Evolutionary conservation across 1,140 invertebrate genomes (phyloP), one percentile per base, ranked within the genome.

Genomic region (Euglossa dilemma): DNA sequence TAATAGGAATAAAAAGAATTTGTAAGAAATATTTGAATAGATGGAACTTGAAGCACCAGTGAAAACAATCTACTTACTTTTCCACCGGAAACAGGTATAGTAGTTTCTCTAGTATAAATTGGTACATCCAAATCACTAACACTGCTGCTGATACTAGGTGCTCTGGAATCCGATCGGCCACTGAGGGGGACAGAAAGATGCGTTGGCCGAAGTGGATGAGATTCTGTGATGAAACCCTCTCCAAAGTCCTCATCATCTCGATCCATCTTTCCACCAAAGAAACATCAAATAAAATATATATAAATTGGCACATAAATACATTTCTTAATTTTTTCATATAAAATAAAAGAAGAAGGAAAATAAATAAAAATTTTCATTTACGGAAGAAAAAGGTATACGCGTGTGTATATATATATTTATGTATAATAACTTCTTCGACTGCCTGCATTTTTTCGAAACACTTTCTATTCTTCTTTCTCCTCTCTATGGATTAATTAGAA

Each of bases 91-190:
- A 93, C 57, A 12, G 92, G 93, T 86, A 93, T 73, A 16, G 93
- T 94, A 0, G 94, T 94, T 59, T 95, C 92, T 8, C 94, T 91
- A 18, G 93, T 92, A 82, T 96, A 96, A 87, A 96, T 96, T 11
- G 95, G 95, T 28, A 95, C 95, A 83, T 95, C 95, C 89, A 95
- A 93, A 83, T 96, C 95, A 78, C 94, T 95, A 63, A 96, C 92
- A 79, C 94, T 95, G 78, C 95, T 95, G 16, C 95, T 95, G 72
- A 95, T 94, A 84, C 95, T 95, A 6, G 93, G 91, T 14, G 94
- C 90, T 71, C 94, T 89, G 6, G 94, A 94, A n/a, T 94, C 90
- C 67, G 91, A 76, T 63, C 91, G 88, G 23, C 91, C 89, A 28
- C 87, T 80, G 54, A 89, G 73, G 0, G 95, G 95, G 0, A 95